Percentiles rank a stretch among this genome's conserved stretches.
Evolutionary conservation across 2,797 vertebrate genomes (phyloP).

Genomic region (Yasuhikotakia modesta): DNA sequence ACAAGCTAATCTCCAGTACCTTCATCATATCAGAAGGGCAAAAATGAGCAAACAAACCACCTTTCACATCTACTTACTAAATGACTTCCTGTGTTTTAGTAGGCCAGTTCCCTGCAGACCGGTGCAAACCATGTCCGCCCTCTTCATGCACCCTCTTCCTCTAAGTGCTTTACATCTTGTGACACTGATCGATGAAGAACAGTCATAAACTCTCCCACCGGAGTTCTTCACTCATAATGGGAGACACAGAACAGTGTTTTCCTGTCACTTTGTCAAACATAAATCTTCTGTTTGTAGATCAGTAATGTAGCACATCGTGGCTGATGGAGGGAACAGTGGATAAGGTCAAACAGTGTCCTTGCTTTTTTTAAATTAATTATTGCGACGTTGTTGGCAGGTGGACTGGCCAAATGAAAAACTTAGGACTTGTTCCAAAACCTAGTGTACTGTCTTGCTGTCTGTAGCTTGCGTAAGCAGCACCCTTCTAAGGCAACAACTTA

Average conservation of each 20-base stretch:
- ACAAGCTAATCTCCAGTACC: neutral
- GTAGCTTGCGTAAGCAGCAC: neutral
- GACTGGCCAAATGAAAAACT: neutral
- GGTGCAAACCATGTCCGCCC: slow-evolving; percentile 31
- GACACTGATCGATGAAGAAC: slow-evolving; percentile 51
- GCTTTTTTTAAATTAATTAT: slow-evolving; percentile 2
- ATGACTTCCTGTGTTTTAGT: slow-evolving; percentile 52
- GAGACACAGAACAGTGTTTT: slow-evolving; percentile 49
- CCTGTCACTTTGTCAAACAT: slow-evolving; percentile 48
- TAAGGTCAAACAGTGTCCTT: neutral
- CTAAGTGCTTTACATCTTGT: slow-evolving; percentile 48
- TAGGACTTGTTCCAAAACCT: neutral
- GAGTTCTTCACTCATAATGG: slow-evolving; percentile 54
- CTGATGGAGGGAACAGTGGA: neutral
- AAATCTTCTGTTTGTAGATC: slow-evolving; percentile 48
- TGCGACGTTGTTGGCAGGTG: neutral
- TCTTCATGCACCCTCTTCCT: slow-evolving; percentile 52
- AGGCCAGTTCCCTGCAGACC: slow-evolving; percentile 53
- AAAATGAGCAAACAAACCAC: slow-evolving; percentile 40
- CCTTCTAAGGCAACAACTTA: neutral
- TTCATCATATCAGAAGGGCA: slow-evolving; percentile 32
- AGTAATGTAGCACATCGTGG: neutral
- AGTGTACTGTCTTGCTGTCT: neutral
- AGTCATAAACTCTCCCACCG: slow-evolving; percentile 51
- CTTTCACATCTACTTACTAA: slow-evolving; percentile 42